Evolutionary conservation across 1,140 invertebrate genomes (phyloP).

Genomic region (Sinonovacula constricta): DNA sequence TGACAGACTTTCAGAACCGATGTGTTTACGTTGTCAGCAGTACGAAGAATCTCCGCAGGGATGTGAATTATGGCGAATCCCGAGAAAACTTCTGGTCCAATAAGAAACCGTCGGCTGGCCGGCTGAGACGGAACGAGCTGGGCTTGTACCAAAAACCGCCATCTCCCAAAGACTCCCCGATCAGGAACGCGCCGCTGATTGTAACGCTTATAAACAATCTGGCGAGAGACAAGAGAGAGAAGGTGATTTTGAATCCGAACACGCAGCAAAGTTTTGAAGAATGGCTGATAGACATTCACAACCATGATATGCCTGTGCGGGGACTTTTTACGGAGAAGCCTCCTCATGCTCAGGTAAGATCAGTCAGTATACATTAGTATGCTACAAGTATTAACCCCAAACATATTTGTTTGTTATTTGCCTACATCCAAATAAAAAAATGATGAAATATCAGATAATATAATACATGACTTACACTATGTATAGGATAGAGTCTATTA

Average conservation of each 20-base stretch:
- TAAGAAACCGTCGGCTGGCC: conserved; percentile 54
- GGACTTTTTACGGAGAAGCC: conserved; percentile 67
- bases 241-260: conserved; percentile 88
- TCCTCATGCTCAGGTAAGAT: conserved; percentile 71
- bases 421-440: too few species aligned
- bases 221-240: conserved; percentile 68
- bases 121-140: conserved; percentile 57
- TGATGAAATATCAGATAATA: too few species aligned
- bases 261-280: conserved; percentile 96
- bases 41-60: conserved; percentile 86
- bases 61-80: conserved; percentile 66
- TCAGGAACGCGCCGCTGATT: conserved; percentile 56
- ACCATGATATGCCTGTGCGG: conserved; percentile 63
- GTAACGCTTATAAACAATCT: conserved; percentile 74
- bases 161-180: conserved; percentile 28
- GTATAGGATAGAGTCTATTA: too few species aligned
- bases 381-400: too few species aligned
- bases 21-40: conserved; percentile 91
- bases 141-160: conserved; percentile 55
- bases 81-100: conserved; percentile 66
- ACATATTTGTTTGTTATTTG: too few species aligned
- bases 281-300: conserved; percentile 82
- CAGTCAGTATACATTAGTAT: too few species aligned
- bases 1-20: conserved; percentile 93
- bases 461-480: too few species aligned